Evolutionary conservation across 2,113 vertebrate genomes (phyloP).

Genomic region (Pelobates fuscus): DNA sequence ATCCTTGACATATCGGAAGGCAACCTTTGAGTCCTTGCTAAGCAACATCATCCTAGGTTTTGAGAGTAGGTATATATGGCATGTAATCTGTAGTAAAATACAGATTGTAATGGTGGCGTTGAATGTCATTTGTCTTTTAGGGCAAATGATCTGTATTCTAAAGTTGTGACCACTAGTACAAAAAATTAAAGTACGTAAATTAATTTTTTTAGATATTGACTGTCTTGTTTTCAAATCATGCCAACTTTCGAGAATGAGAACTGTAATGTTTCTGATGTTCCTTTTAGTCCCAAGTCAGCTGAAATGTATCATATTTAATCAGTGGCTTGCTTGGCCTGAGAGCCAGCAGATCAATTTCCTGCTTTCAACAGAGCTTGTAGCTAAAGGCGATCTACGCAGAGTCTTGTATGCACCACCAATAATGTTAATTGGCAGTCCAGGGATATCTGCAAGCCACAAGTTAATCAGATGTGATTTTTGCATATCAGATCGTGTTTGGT

Average conservation of each 20-base stretch:
- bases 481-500: constrained; percentile 21
- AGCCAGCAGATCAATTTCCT: constrained; percentile 28
- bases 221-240: not conserved
- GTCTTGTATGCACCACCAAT: constrained; percentile 20
- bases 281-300: constrained; percentile 34
- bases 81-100: too few relatives aligned
- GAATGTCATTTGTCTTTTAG: too few relatives aligned
- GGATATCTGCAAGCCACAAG: constrained; percentile 13
- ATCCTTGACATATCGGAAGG: too few relatives aligned
- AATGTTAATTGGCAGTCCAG: constrained; percentile 25
- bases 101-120: too few relatives aligned
- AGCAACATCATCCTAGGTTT: too few relatives aligned
- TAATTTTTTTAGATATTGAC: not conserved
- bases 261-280: constrained; percentile 29
- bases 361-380: constrained; percentile 6
- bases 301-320: constrained; percentile 33
- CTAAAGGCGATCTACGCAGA: not conserved
- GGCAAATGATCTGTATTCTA: too few relatives aligned
- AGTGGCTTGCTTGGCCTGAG: constrained; percentile 17
- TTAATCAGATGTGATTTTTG: constrained; percentile 39
- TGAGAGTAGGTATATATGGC: too few relatives aligned
- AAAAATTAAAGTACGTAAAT: too few relatives aligned
- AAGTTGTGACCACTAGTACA: too few relatives aligned
- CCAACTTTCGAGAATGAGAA: not conserved
- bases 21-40: too few relatives aligned